Conservation (phyloP, 2,797 vertebrate genomes). For the Astyanax mexicanus region DNA sequence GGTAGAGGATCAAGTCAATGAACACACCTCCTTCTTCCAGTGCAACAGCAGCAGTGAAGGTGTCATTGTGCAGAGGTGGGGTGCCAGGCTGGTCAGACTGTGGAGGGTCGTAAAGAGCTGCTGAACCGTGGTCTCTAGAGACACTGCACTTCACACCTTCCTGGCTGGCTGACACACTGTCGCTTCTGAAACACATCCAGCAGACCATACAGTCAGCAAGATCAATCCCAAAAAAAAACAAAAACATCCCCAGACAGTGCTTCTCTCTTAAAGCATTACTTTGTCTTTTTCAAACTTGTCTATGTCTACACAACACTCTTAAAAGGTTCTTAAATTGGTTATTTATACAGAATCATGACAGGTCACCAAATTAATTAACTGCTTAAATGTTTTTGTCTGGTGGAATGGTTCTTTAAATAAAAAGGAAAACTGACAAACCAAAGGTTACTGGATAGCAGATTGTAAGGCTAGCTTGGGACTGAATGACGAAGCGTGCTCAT, state of each 20-base stretch:
- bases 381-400: too few relatives aligned
- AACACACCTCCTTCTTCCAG: slow-evolving; percentile 92
- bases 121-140: slow-evolving; percentile 88
- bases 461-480: too few relatives aligned
- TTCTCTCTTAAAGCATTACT: too few relatives aligned
- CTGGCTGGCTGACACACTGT: slow-evolving; percentile 92
- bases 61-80: slow-evolving; percentile 90
- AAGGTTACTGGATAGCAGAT: too few relatives aligned
- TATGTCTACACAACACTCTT: too few relatives aligned
- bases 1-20: not conserved
- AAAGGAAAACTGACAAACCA: too few relatives aligned
- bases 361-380: too few relatives aligned
- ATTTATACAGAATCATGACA: not conserved
- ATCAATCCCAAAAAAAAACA: not conserved
- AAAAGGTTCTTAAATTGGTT: too few relatives aligned
- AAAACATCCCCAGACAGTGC: not conserved
- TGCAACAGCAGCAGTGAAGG: slow-evolving; percentile 86
- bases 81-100: slow-evolving; percentile 87
- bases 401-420: too few relatives aligned
- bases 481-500: too few relatives aligned
- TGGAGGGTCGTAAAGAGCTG: slow-evolving; percentile 86
- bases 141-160: slow-evolving; percentile 92
- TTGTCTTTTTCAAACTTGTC: too few relatives aligned
- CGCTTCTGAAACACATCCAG: slow-evolving; percentile 83
- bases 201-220: not conserved